phyloP scores from a whole-genome alignment of 1,140 invertebrate species.

The Dendrolimus kikuchii region DNA sequence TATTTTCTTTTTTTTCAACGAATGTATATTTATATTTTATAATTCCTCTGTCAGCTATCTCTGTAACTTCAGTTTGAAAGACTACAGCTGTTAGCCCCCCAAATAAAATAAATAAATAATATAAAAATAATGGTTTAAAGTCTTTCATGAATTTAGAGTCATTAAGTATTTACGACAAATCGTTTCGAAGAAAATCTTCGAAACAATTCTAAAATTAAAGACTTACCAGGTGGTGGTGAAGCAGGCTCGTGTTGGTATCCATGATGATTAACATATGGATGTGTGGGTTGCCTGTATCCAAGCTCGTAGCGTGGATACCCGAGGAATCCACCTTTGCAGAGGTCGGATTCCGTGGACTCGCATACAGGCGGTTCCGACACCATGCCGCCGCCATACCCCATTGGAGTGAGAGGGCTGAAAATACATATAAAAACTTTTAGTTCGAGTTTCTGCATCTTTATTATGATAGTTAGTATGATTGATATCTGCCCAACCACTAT shows the following conservation, averaged over 20 bases:
- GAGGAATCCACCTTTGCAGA: conserved; percentile 53
- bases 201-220: neutral
- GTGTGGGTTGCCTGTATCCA: conserved; percentile 41
- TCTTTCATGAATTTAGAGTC: no score
- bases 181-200: neutral
- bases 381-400: conserved; percentile 56
- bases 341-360: conserved; percentile 39
- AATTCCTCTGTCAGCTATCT: no score
- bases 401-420: conserved; percentile 52
- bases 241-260: conserved; percentile 48
- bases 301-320: conserved; percentile 59
- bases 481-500: no score
- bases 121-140: no score
- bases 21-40: no score
- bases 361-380: conserved; percentile 37
- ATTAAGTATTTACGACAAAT: neutral
- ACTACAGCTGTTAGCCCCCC: no score
- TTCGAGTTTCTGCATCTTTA: neutral
- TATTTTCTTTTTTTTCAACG: no score
- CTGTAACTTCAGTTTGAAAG: no score
- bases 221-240: conserved; percentile 42
- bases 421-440: conserved; percentile 1
- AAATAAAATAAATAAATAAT: no score
- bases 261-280: conserved; percentile 47
- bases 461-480: no score